These are phyloP conservation scores for rabbit (Oryctolagus cuniculus) DNA, from an alignment of 2,113 vertebrate species.

Conservation along the genomic window DNA sequence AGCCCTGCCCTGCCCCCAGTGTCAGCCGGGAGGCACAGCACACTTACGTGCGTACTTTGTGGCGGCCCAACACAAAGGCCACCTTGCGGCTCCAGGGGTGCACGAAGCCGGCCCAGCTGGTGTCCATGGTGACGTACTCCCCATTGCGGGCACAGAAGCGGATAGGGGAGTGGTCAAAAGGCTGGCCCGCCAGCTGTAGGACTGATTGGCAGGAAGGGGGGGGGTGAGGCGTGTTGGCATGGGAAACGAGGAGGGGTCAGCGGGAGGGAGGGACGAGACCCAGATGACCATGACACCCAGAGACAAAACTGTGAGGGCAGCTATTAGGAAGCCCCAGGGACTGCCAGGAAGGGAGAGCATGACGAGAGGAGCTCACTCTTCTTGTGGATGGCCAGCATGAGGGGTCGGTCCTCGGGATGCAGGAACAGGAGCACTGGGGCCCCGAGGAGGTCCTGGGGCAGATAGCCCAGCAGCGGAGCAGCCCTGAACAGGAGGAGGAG, in stretches of 20 bases:
- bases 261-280: background rate
- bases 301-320: background rate
- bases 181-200: conserved; percentile 93
- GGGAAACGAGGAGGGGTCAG: background rate
- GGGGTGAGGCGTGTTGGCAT: background rate
- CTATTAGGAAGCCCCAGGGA: background rate
- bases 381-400: conserved; percentile 95
- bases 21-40: background rate
- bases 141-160: conserved; percentile 94
- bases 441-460: conserved; percentile 95
- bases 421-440: conserved; percentile 92
- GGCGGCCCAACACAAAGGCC: conserved; percentile 94
- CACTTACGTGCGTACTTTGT: conserved; percentile 96
- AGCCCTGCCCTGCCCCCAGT: background rate
- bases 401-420: conserved; percentile 94
- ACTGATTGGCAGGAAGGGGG: conserved; percentile 83
- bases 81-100: conserved; percentile 97
- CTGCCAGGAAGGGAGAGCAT: rapidly evolving
- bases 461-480: conserved; percentile 93
- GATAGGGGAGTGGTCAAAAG: conserved; percentile 92
- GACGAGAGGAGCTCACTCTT: conserved; percentile 90
- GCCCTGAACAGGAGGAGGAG: conserved; percentile 85
- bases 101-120: conserved; percentile 96
- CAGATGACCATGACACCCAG: background rate
- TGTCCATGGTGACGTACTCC: conserved; percentile 95